A percentile compares a stretch with the other conserved stretches of the same genome.
Evolutionary conservation across 1,140 invertebrate genomes (phyloP).

Genomic region (Glossosoma conforme): DNA sequence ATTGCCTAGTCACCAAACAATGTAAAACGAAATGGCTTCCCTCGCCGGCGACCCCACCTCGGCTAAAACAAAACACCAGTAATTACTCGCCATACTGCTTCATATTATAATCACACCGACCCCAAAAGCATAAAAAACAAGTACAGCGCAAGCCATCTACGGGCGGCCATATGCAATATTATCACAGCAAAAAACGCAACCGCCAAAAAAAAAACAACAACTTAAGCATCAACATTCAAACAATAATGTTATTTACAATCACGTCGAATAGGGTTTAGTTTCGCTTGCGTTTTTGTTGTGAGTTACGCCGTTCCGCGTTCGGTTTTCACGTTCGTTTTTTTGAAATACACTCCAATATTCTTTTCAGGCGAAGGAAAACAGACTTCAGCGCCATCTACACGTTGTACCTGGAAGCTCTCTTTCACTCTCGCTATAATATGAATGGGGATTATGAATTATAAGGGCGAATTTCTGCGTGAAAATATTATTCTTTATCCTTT

Average conservation of each 20-base stretch:
- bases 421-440: too few relatives aligned
- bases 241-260: neutral
- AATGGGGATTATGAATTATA: too few relatives aligned
- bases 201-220: neutral
- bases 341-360: conserved; percentile 20
- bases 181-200: conserved; percentile 8
- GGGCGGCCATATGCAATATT: conserved; percentile 12
- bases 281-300: neutral
- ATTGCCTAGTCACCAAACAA: too few relatives aligned
- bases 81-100: conserved; percentile 16
- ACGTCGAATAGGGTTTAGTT: neutral
- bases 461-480: too few relatives aligned
- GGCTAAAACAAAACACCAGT: conserved; percentile 16
- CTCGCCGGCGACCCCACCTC: neutral
- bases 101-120: neutral
- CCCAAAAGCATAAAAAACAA: neutral
- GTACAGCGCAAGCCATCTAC: conserved; percentile 7
- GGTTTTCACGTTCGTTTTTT: conserved; percentile 13
- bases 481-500: too few relatives aligned
- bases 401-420: conserved; percentile 9
- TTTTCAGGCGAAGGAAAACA: conserved; percentile 12
- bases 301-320: conserved; percentile 11
- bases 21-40: conserved; percentile 16
- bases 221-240: neutral
- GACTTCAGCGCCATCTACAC: conserved; percentile 12